A percentile compares a stretch with the other conserved stretches of the same genome.
phyloP scores from a whole-genome alignment of 2,797 vertebrate genomes.

The Cossypha dichroa region DNA sequence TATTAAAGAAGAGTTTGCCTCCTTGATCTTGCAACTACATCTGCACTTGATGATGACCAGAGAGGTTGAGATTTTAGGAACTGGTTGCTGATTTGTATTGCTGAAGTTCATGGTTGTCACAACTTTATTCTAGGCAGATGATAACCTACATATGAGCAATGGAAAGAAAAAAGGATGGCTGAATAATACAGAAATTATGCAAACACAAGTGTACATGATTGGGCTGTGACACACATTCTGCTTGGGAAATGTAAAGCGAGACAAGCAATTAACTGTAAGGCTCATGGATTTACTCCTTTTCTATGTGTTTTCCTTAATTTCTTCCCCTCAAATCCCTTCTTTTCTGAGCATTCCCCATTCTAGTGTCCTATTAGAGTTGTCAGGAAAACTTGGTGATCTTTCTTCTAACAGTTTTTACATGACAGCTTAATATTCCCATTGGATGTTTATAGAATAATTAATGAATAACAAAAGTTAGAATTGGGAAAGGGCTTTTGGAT shows the following conservation, averaged over 20 bases:
- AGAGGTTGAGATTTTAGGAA: not conserved
- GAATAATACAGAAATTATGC: not conserved
- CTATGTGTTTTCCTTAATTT: not conserved
- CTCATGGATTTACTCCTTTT: not conserved
- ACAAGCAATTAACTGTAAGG: not conserved
- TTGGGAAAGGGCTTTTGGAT: not conserved
- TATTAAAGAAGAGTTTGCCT: not conserved
- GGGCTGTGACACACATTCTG: not conserved
- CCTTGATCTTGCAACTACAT: not conserved
- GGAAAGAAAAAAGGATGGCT: not conserved
- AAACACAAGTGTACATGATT: not conserved
- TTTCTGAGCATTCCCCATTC: not conserved
- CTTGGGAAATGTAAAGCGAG: not conserved
- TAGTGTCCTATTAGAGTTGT: not conserved
- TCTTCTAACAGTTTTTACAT: not conserved
- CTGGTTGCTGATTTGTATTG: not conserved
- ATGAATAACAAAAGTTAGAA: not conserved
- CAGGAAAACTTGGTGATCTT: not conserved
- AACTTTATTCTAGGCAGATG: not conserved
- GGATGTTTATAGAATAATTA: not conserved
- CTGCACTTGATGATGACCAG: fast-evolving
- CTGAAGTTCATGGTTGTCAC: not conserved
- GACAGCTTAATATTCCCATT: not conserved
- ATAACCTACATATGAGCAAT: not conserved
- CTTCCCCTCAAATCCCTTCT: not conserved